phyloP scores from a whole-genome alignment of 2,113 vertebrate genomes.

The Cranoglanis bouderius region DNA sequence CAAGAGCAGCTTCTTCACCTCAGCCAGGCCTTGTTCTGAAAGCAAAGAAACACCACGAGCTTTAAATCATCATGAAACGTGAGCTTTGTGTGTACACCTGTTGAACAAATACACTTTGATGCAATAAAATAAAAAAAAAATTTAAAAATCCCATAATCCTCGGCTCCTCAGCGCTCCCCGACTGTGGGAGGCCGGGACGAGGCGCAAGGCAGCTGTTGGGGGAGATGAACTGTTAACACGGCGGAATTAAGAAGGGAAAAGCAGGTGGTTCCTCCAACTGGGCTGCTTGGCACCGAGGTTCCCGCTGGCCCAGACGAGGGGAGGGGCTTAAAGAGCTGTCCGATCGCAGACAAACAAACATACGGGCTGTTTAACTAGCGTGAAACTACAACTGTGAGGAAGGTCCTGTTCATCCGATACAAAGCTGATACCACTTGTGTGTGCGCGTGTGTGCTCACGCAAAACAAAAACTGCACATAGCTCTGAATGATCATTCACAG shows the following conservation, averaged over 20 bases:
- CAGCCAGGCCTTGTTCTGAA: constrained; percentile 91
- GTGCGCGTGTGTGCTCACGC: neutral
- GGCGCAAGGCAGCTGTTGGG: constrained; percentile 63
- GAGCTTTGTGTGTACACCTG: neutral
- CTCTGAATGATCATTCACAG: neutral
- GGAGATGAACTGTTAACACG: constrained; percentile 57
- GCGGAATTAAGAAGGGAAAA: constrained; percentile 62
- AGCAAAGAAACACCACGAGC: constrained; percentile 45
- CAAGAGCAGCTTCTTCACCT: constrained; percentile 90
- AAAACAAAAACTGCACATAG: neutral
- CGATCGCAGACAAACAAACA: constrained; percentile 19
- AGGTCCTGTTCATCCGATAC: neutral
- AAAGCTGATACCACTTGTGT: neutral
- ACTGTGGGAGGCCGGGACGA: constrained; percentile 23
- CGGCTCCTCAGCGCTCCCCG: neutral
- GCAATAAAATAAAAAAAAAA: too few relatives aligned
- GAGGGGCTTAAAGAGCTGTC: neutral
- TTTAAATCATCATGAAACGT: neutral
- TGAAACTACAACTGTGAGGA: constrained; percentile 23
- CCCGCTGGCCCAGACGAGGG: neutral
- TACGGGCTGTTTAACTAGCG: constrained; percentile 35
- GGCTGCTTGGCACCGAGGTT: constrained; percentile 31
- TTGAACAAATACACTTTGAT: constrained; percentile 19
- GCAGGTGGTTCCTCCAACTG: constrained; percentile 46
- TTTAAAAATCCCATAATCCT: constrained; percentile 8